Conservation (phyloP, 2,797 vertebrate species). For the Calcarius lapponicus region DNA sequence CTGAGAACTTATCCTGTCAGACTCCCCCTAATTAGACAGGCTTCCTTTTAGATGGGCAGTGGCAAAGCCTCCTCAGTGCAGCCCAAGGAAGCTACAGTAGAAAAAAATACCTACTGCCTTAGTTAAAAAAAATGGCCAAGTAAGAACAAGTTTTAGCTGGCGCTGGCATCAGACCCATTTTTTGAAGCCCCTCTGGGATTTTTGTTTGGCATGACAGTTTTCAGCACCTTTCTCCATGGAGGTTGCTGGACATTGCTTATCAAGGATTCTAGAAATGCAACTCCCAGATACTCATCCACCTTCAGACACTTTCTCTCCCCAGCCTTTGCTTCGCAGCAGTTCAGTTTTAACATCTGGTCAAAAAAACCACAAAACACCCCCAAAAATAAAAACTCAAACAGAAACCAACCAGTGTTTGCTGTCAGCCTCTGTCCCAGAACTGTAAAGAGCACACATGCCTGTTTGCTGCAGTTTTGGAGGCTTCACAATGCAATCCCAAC, state of each 20-base stretch:
- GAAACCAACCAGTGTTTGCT: background rate
- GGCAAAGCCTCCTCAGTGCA: background rate
- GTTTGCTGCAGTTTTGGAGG: background rate
- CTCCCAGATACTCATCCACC: background rate
- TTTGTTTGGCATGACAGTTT: background rate
- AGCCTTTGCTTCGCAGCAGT: background rate
- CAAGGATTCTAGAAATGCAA: background rate
- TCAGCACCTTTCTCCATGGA: background rate
- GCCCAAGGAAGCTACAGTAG: background rate
- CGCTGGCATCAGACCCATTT: background rate
- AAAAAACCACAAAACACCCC: fast-evolving
- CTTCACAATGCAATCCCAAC: fast-evolving
- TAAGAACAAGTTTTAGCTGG: background rate
- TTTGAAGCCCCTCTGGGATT: background rate
- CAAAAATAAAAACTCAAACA: background rate
- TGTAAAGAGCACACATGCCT: background rate
- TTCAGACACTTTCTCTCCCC: background rate
- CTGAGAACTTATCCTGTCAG: background rate
- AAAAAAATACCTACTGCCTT: background rate
- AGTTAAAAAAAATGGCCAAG: background rate
- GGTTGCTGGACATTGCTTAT: background rate
- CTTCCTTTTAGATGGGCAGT: background rate
- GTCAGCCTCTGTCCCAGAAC: background rate
- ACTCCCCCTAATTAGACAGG: background rate
- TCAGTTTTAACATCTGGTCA: background rate